These are phyloP conservation scores for Eristalis arbustorum DNA, from an alignment of 2,888 invertebrate species.

Conservation along the genomic window DNA sequence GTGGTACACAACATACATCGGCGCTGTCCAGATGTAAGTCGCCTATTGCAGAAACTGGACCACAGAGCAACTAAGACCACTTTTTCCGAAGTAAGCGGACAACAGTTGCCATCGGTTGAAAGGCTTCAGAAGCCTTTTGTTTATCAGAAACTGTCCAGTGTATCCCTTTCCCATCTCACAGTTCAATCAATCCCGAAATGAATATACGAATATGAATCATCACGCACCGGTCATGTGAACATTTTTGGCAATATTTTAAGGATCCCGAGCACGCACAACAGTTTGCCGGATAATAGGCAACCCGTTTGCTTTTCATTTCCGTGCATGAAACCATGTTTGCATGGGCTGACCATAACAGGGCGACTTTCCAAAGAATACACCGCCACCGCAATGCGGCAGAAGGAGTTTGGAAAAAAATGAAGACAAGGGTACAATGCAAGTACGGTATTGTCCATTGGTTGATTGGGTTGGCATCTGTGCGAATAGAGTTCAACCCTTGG, in stretches of 20 bases:
- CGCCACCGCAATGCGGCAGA: conserved; percentile 11
- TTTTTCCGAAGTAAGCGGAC: no score
- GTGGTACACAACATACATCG: no score
- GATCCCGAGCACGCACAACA: conserved; percentile 24
- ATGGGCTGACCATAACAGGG: conserved; percentile 74
- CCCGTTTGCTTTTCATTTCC: conserved; percentile 61
- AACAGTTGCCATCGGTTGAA: neutral
- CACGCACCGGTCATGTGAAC: conserved; percentile 34
- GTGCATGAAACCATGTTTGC: conserved; percentile 72
- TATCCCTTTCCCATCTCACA: neutral
- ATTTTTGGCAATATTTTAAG: neutral
- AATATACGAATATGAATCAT: conserved; percentile 31
- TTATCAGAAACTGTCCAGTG: neutral
- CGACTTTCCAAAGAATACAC: conserved; percentile 68
- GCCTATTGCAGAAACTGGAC: no score
- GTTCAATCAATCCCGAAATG: conserved; percentile 28
- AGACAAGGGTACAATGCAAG: conserved; percentile 8
- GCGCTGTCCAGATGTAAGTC: no score
- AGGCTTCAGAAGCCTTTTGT: neutral
- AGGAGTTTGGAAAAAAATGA: conserved; percentile 7
- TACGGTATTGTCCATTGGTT: conserved; percentile 41
- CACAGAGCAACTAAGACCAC: no score
- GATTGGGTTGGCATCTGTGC: conserved; percentile 61
- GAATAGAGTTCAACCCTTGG: conserved; percentile 43
- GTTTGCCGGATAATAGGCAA: conserved; percentile 29